A percentile compares a stretch with the other conserved stretches of the same genome.
Conservation (phyloP, 2,888 invertebrate genomes). For the Epinotia brunnichana region DNA sequence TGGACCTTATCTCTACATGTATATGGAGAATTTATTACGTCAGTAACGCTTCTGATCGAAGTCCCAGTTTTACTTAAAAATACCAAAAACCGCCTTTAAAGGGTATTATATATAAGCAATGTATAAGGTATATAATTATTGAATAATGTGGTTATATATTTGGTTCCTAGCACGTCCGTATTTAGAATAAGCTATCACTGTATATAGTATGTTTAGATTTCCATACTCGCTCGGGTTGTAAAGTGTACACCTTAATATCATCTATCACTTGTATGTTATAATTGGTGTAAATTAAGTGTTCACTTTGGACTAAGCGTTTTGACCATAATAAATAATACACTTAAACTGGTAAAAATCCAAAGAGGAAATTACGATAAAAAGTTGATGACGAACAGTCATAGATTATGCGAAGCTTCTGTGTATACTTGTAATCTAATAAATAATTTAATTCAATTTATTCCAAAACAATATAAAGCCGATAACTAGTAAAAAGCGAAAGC, state of each 20-base stretch:
- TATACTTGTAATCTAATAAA: too few species aligned
- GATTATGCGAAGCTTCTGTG: too few species aligned
- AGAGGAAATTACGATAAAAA: too few species aligned
- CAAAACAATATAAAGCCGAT: too few species aligned
- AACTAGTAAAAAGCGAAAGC: too few species aligned
- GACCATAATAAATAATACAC: constrained; percentile 13
- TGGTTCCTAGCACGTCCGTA: constrained; percentile 31
- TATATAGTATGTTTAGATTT: constrained; percentile 36
- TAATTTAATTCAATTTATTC: too few species aligned
- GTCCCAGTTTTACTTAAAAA: background rate
- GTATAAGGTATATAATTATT: background rate
- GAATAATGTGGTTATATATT: background rate
- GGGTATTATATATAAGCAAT: background rate
- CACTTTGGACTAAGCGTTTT: background rate
- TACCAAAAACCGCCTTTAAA: background rate
- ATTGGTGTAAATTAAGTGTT: background rate
- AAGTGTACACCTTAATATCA: background rate
- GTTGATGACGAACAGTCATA: too few species aligned
- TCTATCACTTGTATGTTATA: too few species aligned
- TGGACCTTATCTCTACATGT: too few species aligned
- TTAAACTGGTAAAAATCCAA: background rate
- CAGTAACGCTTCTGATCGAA: too few species aligned
- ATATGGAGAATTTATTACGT: too few species aligned
- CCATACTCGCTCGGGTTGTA: constrained; percentile 2
- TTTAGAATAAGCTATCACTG: constrained; percentile 31